Conservation (phyloP, 2,888 invertebrate species). For the Stenichneumon culpator region DNA sequence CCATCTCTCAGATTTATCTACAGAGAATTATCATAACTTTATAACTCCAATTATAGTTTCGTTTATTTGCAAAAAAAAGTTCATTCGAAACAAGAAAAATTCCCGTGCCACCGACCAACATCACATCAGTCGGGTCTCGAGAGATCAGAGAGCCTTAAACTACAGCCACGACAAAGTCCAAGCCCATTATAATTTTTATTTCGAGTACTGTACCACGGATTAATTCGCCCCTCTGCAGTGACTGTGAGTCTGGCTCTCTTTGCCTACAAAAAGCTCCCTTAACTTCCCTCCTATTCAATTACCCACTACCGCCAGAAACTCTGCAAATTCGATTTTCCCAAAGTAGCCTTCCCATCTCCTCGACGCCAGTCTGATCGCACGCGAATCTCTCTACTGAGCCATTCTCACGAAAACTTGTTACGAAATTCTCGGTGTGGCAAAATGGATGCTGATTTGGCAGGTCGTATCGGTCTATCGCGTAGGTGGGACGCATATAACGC, state of each 20-base stretch:
- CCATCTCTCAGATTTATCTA: not conserved
- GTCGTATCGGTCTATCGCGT: constrained; percentile 78
- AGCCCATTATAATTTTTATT: not conserved
- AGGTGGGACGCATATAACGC: constrained; percentile 83
- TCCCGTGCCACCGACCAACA: not conserved
- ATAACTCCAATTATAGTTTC: not conserved
- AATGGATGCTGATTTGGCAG: constrained; percentile 59
- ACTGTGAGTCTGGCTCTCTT: not conserved
- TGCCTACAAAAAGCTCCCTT: not conserved
- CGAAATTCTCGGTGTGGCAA: constrained; percentile 53
- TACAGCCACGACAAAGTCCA: not conserved
- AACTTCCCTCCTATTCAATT: not conserved
- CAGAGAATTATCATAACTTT: not conserved
- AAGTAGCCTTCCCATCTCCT: not conserved
- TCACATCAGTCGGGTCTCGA: not conserved
- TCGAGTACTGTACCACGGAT: not conserved
- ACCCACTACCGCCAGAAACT: not conserved
- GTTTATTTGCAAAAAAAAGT: not conserved
- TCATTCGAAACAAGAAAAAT: not conserved
- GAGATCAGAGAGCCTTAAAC: not conserved
- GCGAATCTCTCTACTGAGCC: constrained; percentile 8
- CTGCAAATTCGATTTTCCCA: not conserved
- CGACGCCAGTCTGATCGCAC: not conserved
- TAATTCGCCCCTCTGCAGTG: not conserved
- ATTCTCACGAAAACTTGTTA: constrained; percentile 63